Conservation (phyloP, 2,888 invertebrate genomes). For the Drosophila atripex region DNA sequence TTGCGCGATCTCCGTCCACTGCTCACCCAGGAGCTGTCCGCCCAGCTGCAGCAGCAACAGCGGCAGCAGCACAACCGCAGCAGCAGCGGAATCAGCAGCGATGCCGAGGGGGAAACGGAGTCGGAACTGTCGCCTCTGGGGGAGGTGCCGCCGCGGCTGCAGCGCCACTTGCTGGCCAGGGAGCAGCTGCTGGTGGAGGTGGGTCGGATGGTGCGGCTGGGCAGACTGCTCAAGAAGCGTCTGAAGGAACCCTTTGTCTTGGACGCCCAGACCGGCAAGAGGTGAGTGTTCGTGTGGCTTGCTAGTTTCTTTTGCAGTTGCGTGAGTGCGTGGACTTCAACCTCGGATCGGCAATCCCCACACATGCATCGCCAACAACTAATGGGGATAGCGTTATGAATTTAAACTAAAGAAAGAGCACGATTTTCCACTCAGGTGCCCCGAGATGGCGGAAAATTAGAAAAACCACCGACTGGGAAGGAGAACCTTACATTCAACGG, state of each 20-base stretch:
- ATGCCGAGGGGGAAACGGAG: constrained; percentile 55
- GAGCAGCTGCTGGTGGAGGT: constrained; percentile 89
- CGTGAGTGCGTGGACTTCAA: constrained; percentile 39
- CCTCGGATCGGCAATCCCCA: constrained; percentile 6
- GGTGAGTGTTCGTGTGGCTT: constrained; percentile 65
- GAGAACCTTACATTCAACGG: background rate
- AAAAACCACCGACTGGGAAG: constrained; percentile 26
- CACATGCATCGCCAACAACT: constrained; percentile 27
- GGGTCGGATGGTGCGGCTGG: constrained; percentile 89
- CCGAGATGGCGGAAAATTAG: constrained; percentile 27
- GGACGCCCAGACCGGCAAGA: constrained; percentile 81
- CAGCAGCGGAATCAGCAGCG: constrained; percentile 70
- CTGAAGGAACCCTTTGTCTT: constrained; percentile 87
- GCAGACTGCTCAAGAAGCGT: constrained; percentile 87
- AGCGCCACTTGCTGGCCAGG: constrained; percentile 86
- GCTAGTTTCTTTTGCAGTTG: constrained; percentile 8
- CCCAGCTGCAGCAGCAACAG: constrained; percentile 64
- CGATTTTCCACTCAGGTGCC: constrained; percentile 24
- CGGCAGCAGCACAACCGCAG: constrained; percentile 70
- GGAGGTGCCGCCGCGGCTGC: constrained; percentile 78
- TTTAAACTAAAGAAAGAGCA: constrained; percentile 20
- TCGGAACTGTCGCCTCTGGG: constrained; percentile 55
- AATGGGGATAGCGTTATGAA: constrained; percentile 20
- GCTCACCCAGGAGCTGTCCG: constrained; percentile 84
- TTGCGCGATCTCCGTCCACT: constrained; percentile 86